Percentiles rank a stretch among this genome's conserved stretches.
These are phyloP conservation scores for Anoplolepis gracilipes DNA, from an alignment of 1,140 invertebrate species.

Conservation along the genomic window DNA sequence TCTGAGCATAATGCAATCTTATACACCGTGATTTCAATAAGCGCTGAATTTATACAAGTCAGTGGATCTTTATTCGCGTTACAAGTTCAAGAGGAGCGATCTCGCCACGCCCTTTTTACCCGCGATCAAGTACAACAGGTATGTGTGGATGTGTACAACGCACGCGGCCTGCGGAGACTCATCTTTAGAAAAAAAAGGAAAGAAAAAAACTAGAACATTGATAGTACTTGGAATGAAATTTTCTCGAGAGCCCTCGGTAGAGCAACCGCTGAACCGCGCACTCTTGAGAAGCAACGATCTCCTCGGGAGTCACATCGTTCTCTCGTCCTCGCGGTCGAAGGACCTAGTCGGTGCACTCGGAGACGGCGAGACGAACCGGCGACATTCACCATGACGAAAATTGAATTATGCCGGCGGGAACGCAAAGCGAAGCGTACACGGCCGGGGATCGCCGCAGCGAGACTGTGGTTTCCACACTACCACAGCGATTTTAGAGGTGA, in stretches of 20 bases:
- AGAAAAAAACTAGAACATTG: conserved; percentile 8
- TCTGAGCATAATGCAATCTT: background rate
- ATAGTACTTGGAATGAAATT: conserved; percentile 71
- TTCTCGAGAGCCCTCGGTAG: conserved; percentile 53
- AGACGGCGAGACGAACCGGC: conserved; percentile 32
- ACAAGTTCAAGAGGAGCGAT: conserved; percentile 4
- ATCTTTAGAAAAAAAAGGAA: conserved; percentile 12
- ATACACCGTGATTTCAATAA: background rate
- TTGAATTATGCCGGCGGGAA: conserved; percentile 62
- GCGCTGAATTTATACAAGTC: conserved; percentile 18
- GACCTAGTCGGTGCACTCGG: conserved; percentile 27
- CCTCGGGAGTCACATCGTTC: conserved; percentile 14
- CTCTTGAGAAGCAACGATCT: conserved; percentile 42
- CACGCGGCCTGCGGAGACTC: background rate
- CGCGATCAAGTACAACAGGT: conserved; percentile 40
- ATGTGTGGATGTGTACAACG: background rate
- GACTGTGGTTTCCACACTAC: conserved; percentile 35
- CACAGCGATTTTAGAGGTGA: conserved; percentile 60
- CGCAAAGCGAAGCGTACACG: conserved; percentile 33
- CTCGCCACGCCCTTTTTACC: background rate
- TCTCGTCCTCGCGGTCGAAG: background rate
- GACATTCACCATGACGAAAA: conserved; percentile 59
- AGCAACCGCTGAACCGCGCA: conserved; percentile 7
- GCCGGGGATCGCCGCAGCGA: conserved; percentile 26
- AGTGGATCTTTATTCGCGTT: conserved; percentile 12